Base-by-base conservation (phyloP, 2,888 invertebrate genomes). In the Platycheirus albimanus region DNA sequence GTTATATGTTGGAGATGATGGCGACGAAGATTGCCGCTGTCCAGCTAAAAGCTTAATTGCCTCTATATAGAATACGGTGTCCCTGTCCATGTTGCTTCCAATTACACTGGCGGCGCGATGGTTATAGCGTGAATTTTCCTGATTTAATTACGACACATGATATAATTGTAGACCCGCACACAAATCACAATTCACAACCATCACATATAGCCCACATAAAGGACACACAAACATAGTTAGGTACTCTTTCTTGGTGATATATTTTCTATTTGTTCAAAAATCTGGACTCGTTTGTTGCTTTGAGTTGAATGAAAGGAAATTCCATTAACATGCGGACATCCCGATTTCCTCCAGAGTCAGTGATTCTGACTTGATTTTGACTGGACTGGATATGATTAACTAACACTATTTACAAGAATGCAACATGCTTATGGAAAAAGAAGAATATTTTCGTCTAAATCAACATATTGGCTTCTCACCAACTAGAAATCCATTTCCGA, bases 111-210 rank as follows among this genome's bases (percentile, higher is more conserved):
- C 30, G 17, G 33, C 64, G 54, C 52, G 67, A 66, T 74, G 67
- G 78, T 67, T 72, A 67, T 67, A 47, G 78, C 72, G 78, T 72
- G 67, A 72, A 79, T 67, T 67, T 67, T 67, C 78, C 52, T 79
- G 67, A 79, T 79, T 72, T 36, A 79, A 79, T 79, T 72, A 79
- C 67, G 61, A 36, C 66, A 66, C 70, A 71, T 52, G 72, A 49
- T 64, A 54, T 41, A 56, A 64, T 64, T 78, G 33, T 8, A 4
- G 38, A 54, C 24, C 33, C 19, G 36, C 66, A 58, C 13, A 28
- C 24, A 49, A 49, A 28, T 13, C 49, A 13, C 54, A 67, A 52
- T 56, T 24, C 24, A 24, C 5, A 24, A 24, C 24, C n/a, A n/a
- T 6, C 24, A 6, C 30, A 33, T 8, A 33, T 33, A 8, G 6